These are phyloP conservation scores for Contarinia nasturtii DNA, from an alignment of 1,140 invertebrate genomes.

Conservation along the genomic window DNA sequence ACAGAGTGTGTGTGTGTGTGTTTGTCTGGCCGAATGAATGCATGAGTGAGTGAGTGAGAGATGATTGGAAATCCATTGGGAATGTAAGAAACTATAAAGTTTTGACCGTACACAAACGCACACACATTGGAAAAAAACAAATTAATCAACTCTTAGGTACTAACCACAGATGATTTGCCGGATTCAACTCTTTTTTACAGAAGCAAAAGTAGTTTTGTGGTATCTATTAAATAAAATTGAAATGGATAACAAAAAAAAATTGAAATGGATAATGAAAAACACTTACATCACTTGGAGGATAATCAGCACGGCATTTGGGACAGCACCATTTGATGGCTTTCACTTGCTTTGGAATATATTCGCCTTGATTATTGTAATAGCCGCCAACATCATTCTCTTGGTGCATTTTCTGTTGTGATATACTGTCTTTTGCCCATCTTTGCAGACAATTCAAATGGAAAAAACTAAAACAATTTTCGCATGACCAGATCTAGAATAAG, in stretches of 20 bases:
- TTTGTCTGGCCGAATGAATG: too few relatives aligned
- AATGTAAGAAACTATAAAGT: too few relatives aligned
- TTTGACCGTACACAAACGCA: too few relatives aligned
- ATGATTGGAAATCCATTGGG: too few relatives aligned
- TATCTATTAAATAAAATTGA: slow-evolving; percentile 18
- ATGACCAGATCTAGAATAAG: slow-evolving; percentile 76
- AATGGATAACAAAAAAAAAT: neutral
- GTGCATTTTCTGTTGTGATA: slow-evolving; percentile 37
- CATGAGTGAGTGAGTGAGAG: too few relatives aligned
- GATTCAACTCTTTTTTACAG: slow-evolving; percentile 61
- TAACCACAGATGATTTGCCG: slow-evolving; percentile 60
- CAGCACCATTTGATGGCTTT: slow-evolving; percentile 41
- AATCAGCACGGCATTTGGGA: slow-evolving; percentile 77
- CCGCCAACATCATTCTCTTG: slow-evolving; percentile 11
- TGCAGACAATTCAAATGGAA: slow-evolving; percentile 81
- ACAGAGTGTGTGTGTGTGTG: too few relatives aligned
- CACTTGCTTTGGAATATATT: slow-evolving; percentile 17
- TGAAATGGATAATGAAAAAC: too few relatives aligned
- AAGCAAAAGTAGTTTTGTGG: slow-evolving; percentile 74
- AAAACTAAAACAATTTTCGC: slow-evolving; percentile 54
- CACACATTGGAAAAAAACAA: too few relatives aligned
- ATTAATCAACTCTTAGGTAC: too few relatives aligned
- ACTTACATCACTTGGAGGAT: slow-evolving; percentile 33
- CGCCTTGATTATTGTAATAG: slow-evolving; percentile 18
- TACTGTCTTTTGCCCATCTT: slow-evolving; percentile 80